Conservation (phyloP, 2,888 invertebrate genomes). For the Tortricodes alternella region DNA sequence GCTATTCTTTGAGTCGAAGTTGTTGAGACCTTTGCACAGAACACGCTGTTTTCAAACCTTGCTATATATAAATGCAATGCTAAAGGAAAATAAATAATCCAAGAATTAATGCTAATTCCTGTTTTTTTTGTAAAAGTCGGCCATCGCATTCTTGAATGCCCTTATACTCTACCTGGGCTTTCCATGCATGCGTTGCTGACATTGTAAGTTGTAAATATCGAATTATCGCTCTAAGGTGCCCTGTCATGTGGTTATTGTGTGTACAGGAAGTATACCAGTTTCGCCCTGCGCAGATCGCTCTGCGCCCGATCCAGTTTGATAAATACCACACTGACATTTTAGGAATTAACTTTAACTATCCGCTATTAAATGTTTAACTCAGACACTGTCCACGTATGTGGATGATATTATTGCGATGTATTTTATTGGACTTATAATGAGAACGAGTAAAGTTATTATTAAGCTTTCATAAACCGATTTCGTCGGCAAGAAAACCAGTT, state of each 20-base stretch:
- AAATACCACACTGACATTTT: slow-evolving; percentile 79
- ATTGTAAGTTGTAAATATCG: not conserved
- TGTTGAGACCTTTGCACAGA: too few relatives aligned
- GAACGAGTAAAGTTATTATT: not conserved
- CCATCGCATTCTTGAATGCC: not conserved
- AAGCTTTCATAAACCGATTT: not conserved
- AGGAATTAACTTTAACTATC: slow-evolving; percentile 23
- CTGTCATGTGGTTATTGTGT: slow-evolving; percentile 36
- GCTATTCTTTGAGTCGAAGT: too few relatives aligned
- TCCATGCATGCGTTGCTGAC: not conserved
- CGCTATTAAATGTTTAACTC: not conserved
- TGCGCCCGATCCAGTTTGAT: slow-evolving; percentile 63
- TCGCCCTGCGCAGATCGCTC: slow-evolving; percentile 67
- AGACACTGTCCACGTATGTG: not conserved
- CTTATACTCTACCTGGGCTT: not conserved
- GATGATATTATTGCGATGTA: not conserved
- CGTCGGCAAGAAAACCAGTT: too few relatives aligned
- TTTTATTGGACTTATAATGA: not conserved
- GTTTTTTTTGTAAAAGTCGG: too few relatives aligned
- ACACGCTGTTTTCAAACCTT: too few relatives aligned
- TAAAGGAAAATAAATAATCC: too few relatives aligned
- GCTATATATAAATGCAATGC: too few relatives aligned
- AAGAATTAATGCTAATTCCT: too few relatives aligned
- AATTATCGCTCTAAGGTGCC: not conserved
- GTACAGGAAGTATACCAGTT: slow-evolving; percentile 72